phyloP scores from a whole-genome alignment of 2,888 invertebrate species.

The Temnothorax rugatulus region DNA sequence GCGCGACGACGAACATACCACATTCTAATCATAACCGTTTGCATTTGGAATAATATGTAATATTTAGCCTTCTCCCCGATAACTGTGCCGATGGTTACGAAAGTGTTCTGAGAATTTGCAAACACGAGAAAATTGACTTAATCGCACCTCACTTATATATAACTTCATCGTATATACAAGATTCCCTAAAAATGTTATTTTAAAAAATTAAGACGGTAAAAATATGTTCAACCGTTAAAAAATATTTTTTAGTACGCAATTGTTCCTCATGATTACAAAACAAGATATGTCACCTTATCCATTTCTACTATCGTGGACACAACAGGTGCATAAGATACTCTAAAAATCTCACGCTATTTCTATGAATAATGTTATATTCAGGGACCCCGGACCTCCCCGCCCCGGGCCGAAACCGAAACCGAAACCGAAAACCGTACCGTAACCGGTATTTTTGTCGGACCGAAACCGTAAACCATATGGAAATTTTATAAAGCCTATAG shows the following conservation, averaged over 20 bases:
- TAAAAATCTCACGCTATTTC: neutral
- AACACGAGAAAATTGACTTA: neutral
- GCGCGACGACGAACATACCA: constrained; percentile 5
- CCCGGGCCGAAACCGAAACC: too few relatives aligned
- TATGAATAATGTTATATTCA: too few relatives aligned
- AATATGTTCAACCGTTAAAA: neutral
- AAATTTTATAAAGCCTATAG: too few relatives aligned
- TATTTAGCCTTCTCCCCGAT: neutral
- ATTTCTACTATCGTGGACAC: too few relatives aligned
- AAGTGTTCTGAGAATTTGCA: neutral
- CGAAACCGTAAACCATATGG: too few relatives aligned
- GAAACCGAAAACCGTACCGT: too few relatives aligned
- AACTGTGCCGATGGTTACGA: neutral
- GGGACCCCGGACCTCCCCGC: too few relatives aligned
- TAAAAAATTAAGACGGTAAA: neutral
- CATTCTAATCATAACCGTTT: neutral
- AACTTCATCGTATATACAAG: neutral
- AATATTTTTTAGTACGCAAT: neutral
- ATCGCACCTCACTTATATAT: neutral
- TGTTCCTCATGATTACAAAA: too few relatives aligned
- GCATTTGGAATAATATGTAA: neutral
- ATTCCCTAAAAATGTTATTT: neutral
- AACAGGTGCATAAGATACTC: too few relatives aligned
- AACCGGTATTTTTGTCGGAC: too few relatives aligned
- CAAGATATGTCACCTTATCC: too few relatives aligned